Conservation (phyloP, 2,797 vertebrate genomes). For the Chaenodraco wilsoni region DNA sequence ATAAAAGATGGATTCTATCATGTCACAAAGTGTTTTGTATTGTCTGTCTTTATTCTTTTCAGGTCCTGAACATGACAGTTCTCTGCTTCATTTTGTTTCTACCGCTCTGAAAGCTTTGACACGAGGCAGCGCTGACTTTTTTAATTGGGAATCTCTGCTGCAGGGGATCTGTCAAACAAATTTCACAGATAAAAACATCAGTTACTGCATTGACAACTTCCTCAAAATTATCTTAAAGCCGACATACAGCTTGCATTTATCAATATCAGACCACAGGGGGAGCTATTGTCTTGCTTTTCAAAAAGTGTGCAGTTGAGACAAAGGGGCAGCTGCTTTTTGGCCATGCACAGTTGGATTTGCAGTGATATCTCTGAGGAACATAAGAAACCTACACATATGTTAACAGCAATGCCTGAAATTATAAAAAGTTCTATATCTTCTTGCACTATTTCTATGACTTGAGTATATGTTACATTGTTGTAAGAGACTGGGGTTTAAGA, state of each 20-base stretch:
- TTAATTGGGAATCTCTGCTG: conserved; percentile 35
- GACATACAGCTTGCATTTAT: conserved; percentile 37
- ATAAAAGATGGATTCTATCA: background rate
- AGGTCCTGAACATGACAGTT: conserved; percentile 1
- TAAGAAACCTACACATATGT: background rate
- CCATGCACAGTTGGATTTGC: background rate
- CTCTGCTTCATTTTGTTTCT: conserved; percentile 17
- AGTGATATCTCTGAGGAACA: too few relatives aligned
- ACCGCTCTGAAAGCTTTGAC: conserved; percentile 24
- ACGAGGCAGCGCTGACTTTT: conserved; percentile 15
- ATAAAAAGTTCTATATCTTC: too few relatives aligned
- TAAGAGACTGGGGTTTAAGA: too few relatives aligned
- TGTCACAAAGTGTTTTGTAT: background rate
- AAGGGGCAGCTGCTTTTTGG: conserved; percentile 7
- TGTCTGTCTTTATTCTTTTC: background rate
- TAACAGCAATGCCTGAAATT: rapidly evolving
- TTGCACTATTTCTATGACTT: too few relatives aligned
- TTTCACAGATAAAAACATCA: conserved; percentile 49
- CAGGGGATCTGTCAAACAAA: conserved; percentile 43
- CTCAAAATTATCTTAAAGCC: background rate
- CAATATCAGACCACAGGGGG: conserved; percentile 46
- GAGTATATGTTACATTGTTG: too few relatives aligned
- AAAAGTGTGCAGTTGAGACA: background rate
- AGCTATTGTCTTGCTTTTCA: conserved; percentile 52
- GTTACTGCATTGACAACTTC: background rate